Evolutionary conservation across 2,113 vertebrate genomes (phyloP), one percentile per base, ranked within the genome.

Genomic region (Phrynosoma platyrhinos): DNA sequence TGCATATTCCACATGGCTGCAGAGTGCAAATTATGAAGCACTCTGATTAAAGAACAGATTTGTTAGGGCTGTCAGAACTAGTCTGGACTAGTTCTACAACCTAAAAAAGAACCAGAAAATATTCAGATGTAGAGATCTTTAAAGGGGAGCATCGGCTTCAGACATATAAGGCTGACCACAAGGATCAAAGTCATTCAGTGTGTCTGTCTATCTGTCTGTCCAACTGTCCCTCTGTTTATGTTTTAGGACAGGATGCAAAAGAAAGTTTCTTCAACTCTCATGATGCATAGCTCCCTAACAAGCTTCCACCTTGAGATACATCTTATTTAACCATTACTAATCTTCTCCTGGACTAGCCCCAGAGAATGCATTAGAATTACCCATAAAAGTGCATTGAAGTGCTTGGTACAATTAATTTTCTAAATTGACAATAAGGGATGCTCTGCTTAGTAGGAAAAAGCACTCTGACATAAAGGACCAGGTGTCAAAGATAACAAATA

Each of bases 181-280:
- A 16, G 42, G 47, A 13, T 79, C 27, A 32, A 5, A 27, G 18
- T 8, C 86, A 90, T 94, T 40, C 82, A 76, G 21, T 9, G 40
- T 36, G 20, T 16, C 27, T 36, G 10, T 74, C n/a, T 32, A 6
- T 12, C 55, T 58, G 10, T 58, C 55, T 9, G 9, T 58, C 55
- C 55, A 58, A 9, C 14, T 10, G 47, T 47, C 47, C 55, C 5
- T 58, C 14, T 12, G 9, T 58, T 9, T 58, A 9, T 58, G 10
- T 92, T n/a, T 89, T 69, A 69, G 93, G 77, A 83, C 71, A 87
- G 66, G 78, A 64, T 76, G 92, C 89, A 90, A 52, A 87, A 90
- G 87, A 72, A 64, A 89, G 7, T 0, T 85, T 88, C 30, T 87
- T 62, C 36, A 77, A 76, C 30, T 84, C 14, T 20, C 14, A 13